Base-by-base conservation (phyloP, 2,888 invertebrate species). In the Diplazon laetatorius region DNA sequence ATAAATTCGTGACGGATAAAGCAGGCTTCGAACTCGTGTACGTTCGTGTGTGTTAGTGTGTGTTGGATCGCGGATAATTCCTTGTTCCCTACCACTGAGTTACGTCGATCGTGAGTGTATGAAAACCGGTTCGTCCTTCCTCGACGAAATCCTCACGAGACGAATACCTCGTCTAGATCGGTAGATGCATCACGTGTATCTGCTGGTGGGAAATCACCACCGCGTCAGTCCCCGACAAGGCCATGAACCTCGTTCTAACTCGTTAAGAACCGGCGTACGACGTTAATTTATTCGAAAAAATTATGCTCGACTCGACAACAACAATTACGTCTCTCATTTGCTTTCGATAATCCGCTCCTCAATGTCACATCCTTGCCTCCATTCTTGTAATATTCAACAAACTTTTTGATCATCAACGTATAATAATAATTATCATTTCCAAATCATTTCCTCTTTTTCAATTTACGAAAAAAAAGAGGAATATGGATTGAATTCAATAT, bases 101-200 rank as follows among this genome's bases (percentile, higher is more conserved):
- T 42, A 5, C 22, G 6, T 42, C 22, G 60, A 60, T 60, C 60
- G 18, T n/a, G 42, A 5, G 14, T 22, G 12, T 6, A 20, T n/a
- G 22, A 60, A 9, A 60, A 60, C 60, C 60, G 60, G 60, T 60
- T 5, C 39, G 59, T n/a, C 39, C 18, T 18, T 60, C 22, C n/a
- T 60, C 10, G 12, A n/a, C n/a, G n/a, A 60, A 39, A 60, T 60
- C 39, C 59, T 39, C 39, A 59, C 37, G 18, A 18, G 39, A 59
- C 20, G 20, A 39, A 39, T 22, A 20, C 10, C n/a, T n/a, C n/a
- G n/a, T n/a, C n/a, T n/a, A 12, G 48, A 48, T n/a, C n/a, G n/a
- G n/a, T n/a, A n/a, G n/a, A 20, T 30, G 20, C 20, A 20, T 48
- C 9, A 20, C 20, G 1, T 2, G 18, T n/a, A n/a, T n/a, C n/a